Conservation (phyloP, 2,797 vertebrate species). For the Chaunax sp. region DNA sequence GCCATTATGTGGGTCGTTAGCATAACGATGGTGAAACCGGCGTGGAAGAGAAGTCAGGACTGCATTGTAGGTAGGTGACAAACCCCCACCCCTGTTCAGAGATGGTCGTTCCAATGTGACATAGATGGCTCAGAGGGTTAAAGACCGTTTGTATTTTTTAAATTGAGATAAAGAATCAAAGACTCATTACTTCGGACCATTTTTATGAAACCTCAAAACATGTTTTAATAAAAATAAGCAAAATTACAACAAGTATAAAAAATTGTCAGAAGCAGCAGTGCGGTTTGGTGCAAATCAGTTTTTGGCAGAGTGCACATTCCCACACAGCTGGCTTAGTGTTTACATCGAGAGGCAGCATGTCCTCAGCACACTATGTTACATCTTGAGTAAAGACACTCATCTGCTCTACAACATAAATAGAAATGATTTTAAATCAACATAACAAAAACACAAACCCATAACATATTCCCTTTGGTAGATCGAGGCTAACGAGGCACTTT, state of each 20-base stretch:
- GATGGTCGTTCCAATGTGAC: no score
- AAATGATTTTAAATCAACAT: slow-evolving; percentile 5
- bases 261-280: slow-evolving; percentile 5
- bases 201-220: slow-evolving; percentile 48
- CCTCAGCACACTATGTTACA: no score
- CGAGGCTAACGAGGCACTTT: neutral
- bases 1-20: no score
- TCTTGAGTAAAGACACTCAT: slow-evolving; percentile 1
- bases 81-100: no score
- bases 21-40: no score
- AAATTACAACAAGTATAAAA: slow-evolving; percentile 31
- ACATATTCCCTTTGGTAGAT: slow-evolving; percentile 65
- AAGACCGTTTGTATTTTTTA: no score
- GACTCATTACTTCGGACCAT: neutral
- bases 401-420: slow-evolving; percentile 36
- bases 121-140: no score
- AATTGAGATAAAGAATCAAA: no score
- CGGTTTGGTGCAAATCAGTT: neutral
- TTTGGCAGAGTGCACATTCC: slow-evolving; percentile 11
- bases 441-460: slow-evolving; percentile 8
- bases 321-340: no score
- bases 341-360: neutral
- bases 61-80: no score
- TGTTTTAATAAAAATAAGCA: slow-evolving; percentile 44
- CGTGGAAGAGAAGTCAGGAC: no score